A percentile compares a stretch with the other conserved stretches of the same genome.
phyloP scores from a whole-genome alignment of 53 echinoderm and acorn worm species.

The Hippasteria phrygiana region DNA sequence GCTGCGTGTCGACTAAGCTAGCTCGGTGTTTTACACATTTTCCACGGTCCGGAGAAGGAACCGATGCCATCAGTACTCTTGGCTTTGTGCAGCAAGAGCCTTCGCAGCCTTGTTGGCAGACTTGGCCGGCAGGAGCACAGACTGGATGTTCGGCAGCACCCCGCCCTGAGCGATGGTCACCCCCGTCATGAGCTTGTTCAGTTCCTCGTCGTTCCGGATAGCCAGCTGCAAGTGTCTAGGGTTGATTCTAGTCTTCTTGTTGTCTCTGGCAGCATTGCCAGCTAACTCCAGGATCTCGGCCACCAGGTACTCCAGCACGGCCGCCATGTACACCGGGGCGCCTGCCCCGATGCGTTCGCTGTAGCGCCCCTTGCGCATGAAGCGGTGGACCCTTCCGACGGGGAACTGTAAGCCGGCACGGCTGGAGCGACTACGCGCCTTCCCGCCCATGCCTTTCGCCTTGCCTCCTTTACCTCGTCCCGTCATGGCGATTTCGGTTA shows the following conservation, averaged over 20 bases:
- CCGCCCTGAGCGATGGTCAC: conserved; percentile 93
- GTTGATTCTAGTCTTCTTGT: conserved; percentile 86
- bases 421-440: conserved; percentile 68
- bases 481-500: conserved; percentile 27
- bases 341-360: conserved; percentile 75
- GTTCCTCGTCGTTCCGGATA: conserved; percentile 87
- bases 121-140: conserved; percentile 83
- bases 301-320: conserved; percentile 77
- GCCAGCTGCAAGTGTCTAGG: conserved; percentile 86
- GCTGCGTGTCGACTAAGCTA: too few species aligned
- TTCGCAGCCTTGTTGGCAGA: conserved; percentile 35
- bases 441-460: conserved; percentile 27
- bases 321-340: conserved; percentile 78
- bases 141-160: conserved; percentile 91
- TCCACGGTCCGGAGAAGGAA: neutral
- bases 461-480: conserved; percentile 72
- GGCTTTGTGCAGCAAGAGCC: conserved; percentile 52
- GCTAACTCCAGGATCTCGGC: conserved; percentile 88
- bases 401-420: conserved; percentile 78
- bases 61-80: conserved; percentile 42
- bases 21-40: too few species aligned
- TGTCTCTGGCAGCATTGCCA: conserved; percentile 89
- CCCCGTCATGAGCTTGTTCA: conserved; percentile 79
- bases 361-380: conserved; percentile 66
- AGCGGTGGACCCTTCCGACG: conserved; percentile 63